Evolutionary conservation across 2,888 invertebrate genomes (phyloP), one percentile per base, ranked within the genome.

Genomic region (Lasioglossum lativentre): DNA sequence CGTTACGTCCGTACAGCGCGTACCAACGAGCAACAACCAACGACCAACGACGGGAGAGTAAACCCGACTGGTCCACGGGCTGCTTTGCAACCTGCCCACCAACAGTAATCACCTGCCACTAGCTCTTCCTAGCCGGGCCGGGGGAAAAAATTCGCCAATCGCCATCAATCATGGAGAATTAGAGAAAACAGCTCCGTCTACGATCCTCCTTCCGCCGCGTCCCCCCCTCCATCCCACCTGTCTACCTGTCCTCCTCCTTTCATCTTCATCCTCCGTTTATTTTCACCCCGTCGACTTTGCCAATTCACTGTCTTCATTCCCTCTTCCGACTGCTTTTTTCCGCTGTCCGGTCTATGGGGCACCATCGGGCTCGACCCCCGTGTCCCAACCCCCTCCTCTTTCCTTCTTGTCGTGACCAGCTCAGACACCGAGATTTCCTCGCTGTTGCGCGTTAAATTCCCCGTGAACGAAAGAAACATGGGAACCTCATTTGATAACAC

Each of bases 121-220:
- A 87, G 87, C 77, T 88, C 87, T 86, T 82, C 75, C 85, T 80
- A 82, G 47, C 78, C 71, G 81, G 77, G 71, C 79, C 40, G 82
- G 86, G 86, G 84, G 79, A 40, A 93, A 93, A 93, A 93, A 91
- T 92, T 83, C 88, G 59, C 90, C 91, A 91, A 92, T 92, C 93
- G 90, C 92, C 92, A 93, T 93, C 93, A 93, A 93, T 93, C 93
- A 93, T 87, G 84, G 82, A 86, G 93, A 93, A 93, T 93, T 91
- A 92, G 93, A 93, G 91, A 93, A 92, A 92, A 93, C 90, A 82
- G 86, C 78, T 85, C 85, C 47, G 83, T 80, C 76, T 56, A 40
- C 68, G 78, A 52, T 77, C 68, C 38, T 77, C 63, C 68, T 47
- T 30, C 34, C 30, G 14, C 59, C 42, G n/a, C 34, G 6, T 56